Base-by-base conservation (phyloP, 2,113 vertebrate genomes). In the Enhydra lutris region DNA sequence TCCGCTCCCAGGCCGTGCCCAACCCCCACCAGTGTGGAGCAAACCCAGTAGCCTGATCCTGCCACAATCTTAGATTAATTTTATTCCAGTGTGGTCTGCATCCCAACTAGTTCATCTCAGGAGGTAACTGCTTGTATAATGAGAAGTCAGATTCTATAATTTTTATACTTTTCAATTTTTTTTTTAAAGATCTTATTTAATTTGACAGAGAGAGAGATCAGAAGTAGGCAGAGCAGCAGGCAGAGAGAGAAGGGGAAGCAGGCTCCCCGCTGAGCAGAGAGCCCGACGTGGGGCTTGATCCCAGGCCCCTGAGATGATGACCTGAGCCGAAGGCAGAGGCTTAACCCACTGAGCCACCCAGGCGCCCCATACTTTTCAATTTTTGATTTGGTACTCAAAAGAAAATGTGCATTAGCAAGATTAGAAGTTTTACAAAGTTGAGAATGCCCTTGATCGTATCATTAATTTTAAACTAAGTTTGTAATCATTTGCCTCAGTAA, bases 391-490 rank as follows among this genome's bases (percentile, higher is more conserved):
- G 55, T 17, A 31, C 26, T 4, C 15, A 7, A 12, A 74, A 69
- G 59, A 61, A 36, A 57, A 87, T 9, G 17, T 20, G 7, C 0
- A 59, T 17, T 65, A 42, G 84, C 24, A 81, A 67, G 23, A 45
- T 31, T 4, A 91, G 31, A 94, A 55, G 36, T 89, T 94, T 82
- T 73, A 55, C 3, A 74, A 94, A 84, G 39, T 12, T 86, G n/a
- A 24, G 47, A 89, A 63, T 89, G 31, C 1, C n/a, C 45, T 36
- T 63, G 24, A 57, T 36, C 26, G 8, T 31, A 45, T 18, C 55
- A 91, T 15, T 82, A 24, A 81, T 50, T 96, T 91, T 92, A 83
- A 92, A 67, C n/a, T 15, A 84, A 95, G 29, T 63, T 50, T 94
- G 11, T 45, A 61, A 80, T n/a, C 61, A 15, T 65, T 83, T 95